Base-by-base conservation (phyloP, 2,888 invertebrate genomes). In the Taenaris catops region DNA sequence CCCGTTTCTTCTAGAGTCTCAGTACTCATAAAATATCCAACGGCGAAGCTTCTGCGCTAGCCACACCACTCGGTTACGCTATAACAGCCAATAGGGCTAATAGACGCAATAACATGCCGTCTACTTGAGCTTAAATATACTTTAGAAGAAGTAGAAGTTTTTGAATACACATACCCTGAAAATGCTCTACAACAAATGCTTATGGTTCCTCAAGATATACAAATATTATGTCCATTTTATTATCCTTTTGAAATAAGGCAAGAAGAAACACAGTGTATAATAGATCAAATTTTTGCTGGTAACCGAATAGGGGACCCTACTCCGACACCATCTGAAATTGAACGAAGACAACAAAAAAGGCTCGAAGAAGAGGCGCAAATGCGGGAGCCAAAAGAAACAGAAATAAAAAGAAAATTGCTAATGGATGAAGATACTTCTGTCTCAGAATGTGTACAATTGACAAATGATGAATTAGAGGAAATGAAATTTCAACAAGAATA, bases 101-200 rank as follows among this genome's bases (percentile, higher is more conserved):
- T 92, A 25, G 91, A 91, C 41, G 84, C 89, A 0, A 63, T 90
- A 0, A 87, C 89, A 3, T 88, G 87, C 23, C 69, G 92, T 4
- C 70, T 92, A 49, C 66, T 89, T 1, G 91, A 92, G 55, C 60
- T 91, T 9, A 91, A 90, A 55, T 57, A 66, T 16, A 84, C 87
- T 24, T 57, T 92, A 8, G 87, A 89, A 50, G 79, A 88, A 41
- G 71, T 90, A 4, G 89, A 91, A 58, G 70, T 78, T 3, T 88
- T 89, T 3, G 90, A 92, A 57, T 91, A 81, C 53, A 93, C 93
- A 29, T 94, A 93, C 70, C 88, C 93, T 27, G 94, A 95, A 56
- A 91, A 93, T 51, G 88, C 90, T 12, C 62, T 94, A 28, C 87
- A 91, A 31, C 91, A 92, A 68, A 65, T 93, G 61, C 90, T 93